Conservation (phyloP, 2,888 invertebrate genomes). For the Scaptodrosophila latifasciaeformis region DNA sequence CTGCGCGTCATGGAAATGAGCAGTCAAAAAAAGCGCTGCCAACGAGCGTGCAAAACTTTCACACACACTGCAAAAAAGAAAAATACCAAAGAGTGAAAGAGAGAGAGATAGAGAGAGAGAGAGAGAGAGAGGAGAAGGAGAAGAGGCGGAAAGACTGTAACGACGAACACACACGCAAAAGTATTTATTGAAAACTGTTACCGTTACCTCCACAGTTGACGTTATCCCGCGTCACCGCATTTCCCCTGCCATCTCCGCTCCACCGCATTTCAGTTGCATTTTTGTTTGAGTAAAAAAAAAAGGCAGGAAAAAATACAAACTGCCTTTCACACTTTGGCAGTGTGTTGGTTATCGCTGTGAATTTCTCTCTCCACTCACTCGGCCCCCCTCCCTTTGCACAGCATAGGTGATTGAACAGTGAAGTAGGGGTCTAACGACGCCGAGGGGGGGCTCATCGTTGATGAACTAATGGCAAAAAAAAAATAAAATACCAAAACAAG, state of each 20-base stretch:
- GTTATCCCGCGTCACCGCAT: constrained; percentile 7
- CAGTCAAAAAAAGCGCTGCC: constrained; percentile 43
- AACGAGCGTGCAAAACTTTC: constrained; percentile 56
- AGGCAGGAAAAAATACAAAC: constrained; percentile 24
- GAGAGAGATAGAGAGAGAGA: no score
- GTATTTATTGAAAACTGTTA: constrained; percentile 66
- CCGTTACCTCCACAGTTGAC: constrained; percentile 59
- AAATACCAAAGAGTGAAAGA: no score
- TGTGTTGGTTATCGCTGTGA: constrained; percentile 42
- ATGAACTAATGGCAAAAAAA: no score
- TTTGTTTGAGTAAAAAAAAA: constrained; percentile 27
- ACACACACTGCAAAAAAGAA: constrained; percentile 17
- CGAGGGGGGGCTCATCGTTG: no score
- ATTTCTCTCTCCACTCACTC: no score
- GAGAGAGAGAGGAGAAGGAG: no score
- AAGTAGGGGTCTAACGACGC: neutral
- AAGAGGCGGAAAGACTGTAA: no score
- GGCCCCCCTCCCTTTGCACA: constrained; percentile 10
- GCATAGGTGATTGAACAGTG: constrained; percentile 6
- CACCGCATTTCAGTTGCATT: constrained; percentile 13
- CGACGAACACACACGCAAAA: constrained; percentile 39
- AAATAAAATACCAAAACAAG: no score
- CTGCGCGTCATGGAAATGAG: constrained; percentile 68
- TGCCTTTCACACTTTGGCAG: constrained; percentile 54
- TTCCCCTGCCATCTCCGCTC: neutral